Percentiles rank a stretch among this genome's conserved stretches.
These are phyloP conservation scores for Maylandia zebra DNA, from an alignment of 2,113 vertebrate genomes.

Conservation along the genomic window DNA sequence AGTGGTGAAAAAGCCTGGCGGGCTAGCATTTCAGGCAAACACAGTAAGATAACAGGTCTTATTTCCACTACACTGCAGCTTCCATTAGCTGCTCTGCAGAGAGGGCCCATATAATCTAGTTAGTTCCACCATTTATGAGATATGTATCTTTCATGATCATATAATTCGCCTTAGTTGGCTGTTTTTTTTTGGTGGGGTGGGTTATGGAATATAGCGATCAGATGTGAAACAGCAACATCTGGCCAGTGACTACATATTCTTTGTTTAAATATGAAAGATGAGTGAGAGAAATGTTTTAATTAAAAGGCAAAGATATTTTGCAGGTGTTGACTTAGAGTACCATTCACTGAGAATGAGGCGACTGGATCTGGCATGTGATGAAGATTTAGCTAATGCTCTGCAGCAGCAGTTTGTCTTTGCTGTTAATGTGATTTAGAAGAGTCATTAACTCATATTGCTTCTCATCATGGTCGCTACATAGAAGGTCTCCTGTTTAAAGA, in stretches of 20 bases:
- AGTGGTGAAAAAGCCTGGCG: constrained; percentile 49
- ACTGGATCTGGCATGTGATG: constrained; percentile 6
- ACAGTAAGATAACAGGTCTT: constrained; percentile 51
- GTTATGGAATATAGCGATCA: not conserved
- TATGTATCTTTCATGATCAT: constrained; percentile 60
- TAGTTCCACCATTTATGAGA: constrained; percentile 60
- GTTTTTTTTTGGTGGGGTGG: not conserved
- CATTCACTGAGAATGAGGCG: not conserved
- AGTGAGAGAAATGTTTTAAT: not conserved
- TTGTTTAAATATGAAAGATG: not conserved
- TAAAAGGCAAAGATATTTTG: not conserved
- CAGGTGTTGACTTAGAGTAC: not conserved
- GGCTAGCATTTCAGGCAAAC: constrained; percentile 53
- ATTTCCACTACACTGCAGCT: constrained; percentile 53
- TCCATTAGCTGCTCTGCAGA: constrained; percentile 62
- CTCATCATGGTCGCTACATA: not conserved
- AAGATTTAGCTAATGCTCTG: not conserved
- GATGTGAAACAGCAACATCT: not conserved
- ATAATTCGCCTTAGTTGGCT: constrained; percentile 23
- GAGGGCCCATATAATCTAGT: constrained; percentile 55
- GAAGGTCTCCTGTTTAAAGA: not conserved
- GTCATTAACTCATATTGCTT: constrained; percentile 1
- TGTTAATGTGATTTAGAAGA: constrained; percentile 9
- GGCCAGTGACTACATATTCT: not conserved
- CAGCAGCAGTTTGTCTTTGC: constrained; percentile 1